These are phyloP conservation scores for Magallana gigas DNA, from an alignment of 1,140 invertebrate genomes.

Conservation along the genomic window DNA sequence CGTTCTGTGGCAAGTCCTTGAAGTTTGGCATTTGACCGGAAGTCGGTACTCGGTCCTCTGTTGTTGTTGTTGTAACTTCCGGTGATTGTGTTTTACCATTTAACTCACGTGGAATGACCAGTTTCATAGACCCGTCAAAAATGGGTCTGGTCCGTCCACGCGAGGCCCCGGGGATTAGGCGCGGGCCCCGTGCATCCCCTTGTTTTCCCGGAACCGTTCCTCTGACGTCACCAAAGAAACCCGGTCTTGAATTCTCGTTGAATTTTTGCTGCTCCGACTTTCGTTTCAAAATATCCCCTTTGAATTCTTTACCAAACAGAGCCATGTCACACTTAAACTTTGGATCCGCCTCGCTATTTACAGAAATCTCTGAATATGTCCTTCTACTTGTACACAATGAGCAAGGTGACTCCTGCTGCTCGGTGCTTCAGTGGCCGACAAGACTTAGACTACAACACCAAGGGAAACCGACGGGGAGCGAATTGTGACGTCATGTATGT, in stretches of 20 bases:
- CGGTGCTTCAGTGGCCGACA: not conserved
- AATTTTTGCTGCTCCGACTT: not conserved
- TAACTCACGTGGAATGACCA: too few species aligned
- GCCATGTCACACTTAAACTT: not conserved
- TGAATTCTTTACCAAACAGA: not conserved
- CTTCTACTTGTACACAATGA: too few species aligned
- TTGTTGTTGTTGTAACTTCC: too few species aligned
- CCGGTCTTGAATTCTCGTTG: not conserved
- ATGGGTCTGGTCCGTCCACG: not conserved
- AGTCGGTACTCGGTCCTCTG: too few species aligned
- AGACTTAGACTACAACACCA: not conserved
- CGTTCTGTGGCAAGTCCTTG: not conserved
- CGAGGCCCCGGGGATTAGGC: not conserved
- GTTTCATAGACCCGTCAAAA: too few species aligned
- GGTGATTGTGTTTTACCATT: too few species aligned
- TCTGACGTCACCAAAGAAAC: too few species aligned
- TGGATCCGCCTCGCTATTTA: too few species aligned
- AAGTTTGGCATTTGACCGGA: too few species aligned
- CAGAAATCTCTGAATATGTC: too few species aligned
- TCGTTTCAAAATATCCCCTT: not conserved
- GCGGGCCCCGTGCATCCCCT: not conserved
- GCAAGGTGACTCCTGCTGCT: too few species aligned
- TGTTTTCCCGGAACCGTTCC: not conserved
- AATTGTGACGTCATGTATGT: not conserved
- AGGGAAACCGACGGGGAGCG: not conserved